A percentile compares a stretch with the other conserved stretches of the same genome.
These are phyloP conservation scores for Hycleus cichorii DNA, from an alignment of 1,140 invertebrate genomes.

Conservation along the genomic window DNA sequence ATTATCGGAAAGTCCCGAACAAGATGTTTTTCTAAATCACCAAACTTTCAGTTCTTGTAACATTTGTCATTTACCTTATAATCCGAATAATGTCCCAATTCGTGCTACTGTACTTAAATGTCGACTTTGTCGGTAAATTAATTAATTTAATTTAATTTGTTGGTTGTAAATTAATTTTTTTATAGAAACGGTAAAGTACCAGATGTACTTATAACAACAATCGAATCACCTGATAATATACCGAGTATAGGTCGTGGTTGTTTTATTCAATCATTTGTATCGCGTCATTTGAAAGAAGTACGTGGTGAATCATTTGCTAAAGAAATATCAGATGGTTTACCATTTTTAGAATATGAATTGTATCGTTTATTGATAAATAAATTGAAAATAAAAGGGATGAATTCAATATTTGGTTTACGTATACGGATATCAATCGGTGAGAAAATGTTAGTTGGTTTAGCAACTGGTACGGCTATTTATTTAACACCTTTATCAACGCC, in stretches of 20 bases:
- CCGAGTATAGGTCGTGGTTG: slow-evolving; percentile 67
- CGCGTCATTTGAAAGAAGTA: slow-evolving; percentile 68
- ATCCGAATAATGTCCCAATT: slow-evolving; percentile 61
- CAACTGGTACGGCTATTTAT: slow-evolving; percentile 79
- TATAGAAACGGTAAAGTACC: slow-evolving; percentile 75
- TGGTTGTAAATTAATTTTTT: slow-evolving; percentile 2
- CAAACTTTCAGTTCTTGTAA: slow-evolving; percentile 31
- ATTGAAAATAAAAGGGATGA: slow-evolving; percentile 88
- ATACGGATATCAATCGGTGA: slow-evolving; percentile 84
- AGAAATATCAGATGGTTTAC: slow-evolving; percentile 87
- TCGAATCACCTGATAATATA: slow-evolving; percentile 72
- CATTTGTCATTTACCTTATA: slow-evolving; percentile 78
- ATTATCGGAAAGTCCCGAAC: slow-evolving; percentile 32
- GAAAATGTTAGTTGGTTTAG: slow-evolving; percentile 75
- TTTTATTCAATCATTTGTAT: slow-evolving; percentile 71
- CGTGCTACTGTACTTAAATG: slow-evolving; percentile 32
- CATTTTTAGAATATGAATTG: slow-evolving; percentile 93
- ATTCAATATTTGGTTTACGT: slow-evolving; percentile 79
- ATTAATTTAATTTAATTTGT: neutral
- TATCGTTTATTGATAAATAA: slow-evolving; percentile 88
- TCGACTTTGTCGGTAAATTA: slow-evolving; percentile 31
- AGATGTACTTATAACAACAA: slow-evolving; percentile 82
- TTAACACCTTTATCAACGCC: slow-evolving; percentile 67
- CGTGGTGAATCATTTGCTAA: slow-evolving; percentile 84
- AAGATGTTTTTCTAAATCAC: slow-evolving; percentile 12